Evolutionary conservation across 2,888 invertebrate species (phyloP).

Genomic region (Pocota personata): DNA sequence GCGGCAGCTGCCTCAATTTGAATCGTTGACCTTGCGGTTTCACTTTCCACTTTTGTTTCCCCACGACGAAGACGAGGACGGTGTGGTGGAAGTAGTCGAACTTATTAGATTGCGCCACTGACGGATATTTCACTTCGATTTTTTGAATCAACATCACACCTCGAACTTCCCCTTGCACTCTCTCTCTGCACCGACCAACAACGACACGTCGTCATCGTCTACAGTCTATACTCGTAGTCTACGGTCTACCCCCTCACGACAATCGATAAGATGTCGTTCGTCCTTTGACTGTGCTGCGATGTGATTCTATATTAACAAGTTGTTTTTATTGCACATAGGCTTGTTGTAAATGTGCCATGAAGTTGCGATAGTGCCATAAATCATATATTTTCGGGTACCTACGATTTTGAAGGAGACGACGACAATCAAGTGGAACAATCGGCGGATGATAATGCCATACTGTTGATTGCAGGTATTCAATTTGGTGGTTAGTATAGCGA

Average conservation of each 20-base stretch:
- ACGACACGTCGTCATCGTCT: not conserved
- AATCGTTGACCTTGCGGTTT: constrained; percentile 74
- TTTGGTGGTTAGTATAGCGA: constrained; percentile 38
- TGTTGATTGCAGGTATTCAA: constrained; percentile 34
- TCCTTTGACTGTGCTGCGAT: constrained; percentile 53
- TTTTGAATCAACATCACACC: constrained; percentile 58
- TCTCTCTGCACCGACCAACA: not conserved
- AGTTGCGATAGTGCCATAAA: constrained; percentile 54
- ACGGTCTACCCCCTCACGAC: constrained; percentile 20
- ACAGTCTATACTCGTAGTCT: constrained; percentile 18
- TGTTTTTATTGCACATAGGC: constrained; percentile 51
- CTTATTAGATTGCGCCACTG: constrained; percentile 72
- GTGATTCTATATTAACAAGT: constrained; percentile 66
- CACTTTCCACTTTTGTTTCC: constrained; percentile 72
- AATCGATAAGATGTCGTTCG: constrained; percentile 69
- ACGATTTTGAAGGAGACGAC: not conserved
- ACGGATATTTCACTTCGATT: constrained; percentile 64
- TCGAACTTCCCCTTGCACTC: constrained; percentile 31
- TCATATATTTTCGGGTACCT: constrained; percentile 28
- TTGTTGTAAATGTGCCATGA: constrained; percentile 41
- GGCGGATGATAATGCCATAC: constrained; percentile 18
- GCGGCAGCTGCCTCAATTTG: constrained; percentile 71
- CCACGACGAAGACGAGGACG: constrained; percentile 26
- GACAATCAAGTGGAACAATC: constrained; percentile 42
- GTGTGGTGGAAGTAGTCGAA: constrained; percentile 48